Percentiles rank a stretch among this genome's conserved stretches.
Conservation (phyloP, 2,113 vertebrate genomes). For the Thryonomys swinderianus region DNA sequence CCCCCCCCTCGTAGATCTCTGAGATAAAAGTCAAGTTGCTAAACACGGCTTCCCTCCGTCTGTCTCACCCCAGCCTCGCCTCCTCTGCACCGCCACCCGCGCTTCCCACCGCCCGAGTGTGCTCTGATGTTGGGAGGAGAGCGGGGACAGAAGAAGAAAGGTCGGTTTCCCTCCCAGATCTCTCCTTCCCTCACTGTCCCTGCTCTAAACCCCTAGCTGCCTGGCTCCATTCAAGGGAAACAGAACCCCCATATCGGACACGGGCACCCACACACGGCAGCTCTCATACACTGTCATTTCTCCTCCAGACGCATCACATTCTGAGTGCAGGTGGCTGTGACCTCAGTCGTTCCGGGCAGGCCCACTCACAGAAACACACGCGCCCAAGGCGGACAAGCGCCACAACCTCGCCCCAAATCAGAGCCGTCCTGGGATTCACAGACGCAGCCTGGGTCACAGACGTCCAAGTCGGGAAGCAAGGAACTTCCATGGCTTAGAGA, state of each 20-base stretch:
- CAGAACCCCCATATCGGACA: background rate
- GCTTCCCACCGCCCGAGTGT: background rate
- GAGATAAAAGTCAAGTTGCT: slow-evolving; percentile 68
- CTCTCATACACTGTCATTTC: background rate
- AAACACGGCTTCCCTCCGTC: slow-evolving; percentile 13
- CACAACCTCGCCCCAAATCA: background rate
- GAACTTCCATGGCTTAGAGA: background rate
- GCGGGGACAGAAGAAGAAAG: background rate
- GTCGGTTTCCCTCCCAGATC: background rate
- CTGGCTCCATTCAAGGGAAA: background rate
- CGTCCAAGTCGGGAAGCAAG: background rate
- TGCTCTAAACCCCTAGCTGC: background rate
- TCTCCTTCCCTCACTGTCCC: background rate
- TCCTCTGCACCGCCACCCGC: background rate
- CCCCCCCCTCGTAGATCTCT: slow-evolving; percentile 34
- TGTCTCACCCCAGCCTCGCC: slow-evolving; percentile 45
- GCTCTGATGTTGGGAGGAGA: background rate
- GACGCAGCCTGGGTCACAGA: background rate
- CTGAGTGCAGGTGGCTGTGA: slow-evolving; percentile 26
- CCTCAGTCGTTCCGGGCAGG: background rate
- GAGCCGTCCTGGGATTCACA: background rate
- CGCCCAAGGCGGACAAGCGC: background rate
- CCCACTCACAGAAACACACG: slow-evolving; percentile 45
- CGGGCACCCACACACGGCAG: background rate
- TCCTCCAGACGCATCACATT: slow-evolving; percentile 4